Evolutionary conservation across 2,113 vertebrate genomes (phyloP).

Genomic region (Ophthalmolycus amberensis): DNA sequence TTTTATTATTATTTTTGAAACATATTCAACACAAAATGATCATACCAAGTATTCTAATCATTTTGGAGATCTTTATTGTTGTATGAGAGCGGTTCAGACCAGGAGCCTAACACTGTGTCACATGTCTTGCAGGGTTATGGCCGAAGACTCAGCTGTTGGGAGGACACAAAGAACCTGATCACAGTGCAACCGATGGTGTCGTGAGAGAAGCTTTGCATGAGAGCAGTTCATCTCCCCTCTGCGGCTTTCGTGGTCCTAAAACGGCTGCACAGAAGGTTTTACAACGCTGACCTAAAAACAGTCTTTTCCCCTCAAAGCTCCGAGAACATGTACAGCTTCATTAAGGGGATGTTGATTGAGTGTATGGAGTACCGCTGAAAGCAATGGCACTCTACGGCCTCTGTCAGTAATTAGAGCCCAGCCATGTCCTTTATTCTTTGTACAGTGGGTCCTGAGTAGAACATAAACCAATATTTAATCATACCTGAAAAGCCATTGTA

Average conservation of each 20-base stretch:
- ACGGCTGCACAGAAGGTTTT: constrained; percentile 41
- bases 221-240: constrained; percentile 51
- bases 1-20: not conserved
- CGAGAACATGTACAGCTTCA: not conserved
- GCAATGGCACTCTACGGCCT: constrained; percentile 44
- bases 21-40: not conserved
- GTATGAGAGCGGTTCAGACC: not conserved
- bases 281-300: constrained; percentile 61
- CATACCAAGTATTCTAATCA: not conserved
- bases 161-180: constrained; percentile 26
- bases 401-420: constrained; percentile 12
- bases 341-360: constrained; percentile 1
- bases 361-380: not conserved
- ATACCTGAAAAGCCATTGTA: constrained; percentile 21
- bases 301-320: constrained; percentile 14
- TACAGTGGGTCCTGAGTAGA: not conserved
- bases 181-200: constrained; percentile 23
- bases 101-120: constrained; percentile 4
- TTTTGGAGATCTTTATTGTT: not conserved
- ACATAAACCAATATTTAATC: constrained; percentile 26
- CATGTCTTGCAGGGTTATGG: constrained; percentile 26
- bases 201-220: constrained; percentile 56
- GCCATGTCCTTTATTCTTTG: not conserved
- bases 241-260: constrained; percentile 50
- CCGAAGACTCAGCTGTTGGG: constrained; percentile 53